Percentiles rank a stretch among this genome's conserved stretches.
Conservation (phyloP, 1,140 invertebrate species). For the Archivesica marissinica region DNA sequence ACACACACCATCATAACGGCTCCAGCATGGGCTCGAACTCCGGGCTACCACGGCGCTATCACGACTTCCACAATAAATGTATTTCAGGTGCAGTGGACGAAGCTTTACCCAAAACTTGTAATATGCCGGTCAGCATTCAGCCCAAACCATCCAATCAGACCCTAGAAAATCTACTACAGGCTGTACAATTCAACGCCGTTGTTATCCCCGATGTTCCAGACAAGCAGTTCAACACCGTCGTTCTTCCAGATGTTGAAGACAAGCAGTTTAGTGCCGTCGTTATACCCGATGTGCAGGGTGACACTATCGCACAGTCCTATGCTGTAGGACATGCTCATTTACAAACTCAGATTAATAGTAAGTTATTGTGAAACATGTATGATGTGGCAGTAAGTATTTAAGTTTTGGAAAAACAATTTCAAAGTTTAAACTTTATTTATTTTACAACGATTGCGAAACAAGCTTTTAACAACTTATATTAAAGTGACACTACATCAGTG, state of each 20-base stretch:
- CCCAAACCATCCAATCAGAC: slow-evolving; percentile 38
- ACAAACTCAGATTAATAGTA: not conserved
- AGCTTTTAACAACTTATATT: too few relatives aligned
- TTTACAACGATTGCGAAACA: too few relatives aligned
- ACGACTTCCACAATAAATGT: not conserved
- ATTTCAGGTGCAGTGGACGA: not conserved
- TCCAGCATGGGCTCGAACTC: too few relatives aligned
- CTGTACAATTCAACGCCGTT: slow-evolving; percentile 33
- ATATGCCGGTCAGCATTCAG: slow-evolving; percentile 10
- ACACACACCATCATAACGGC: too few relatives aligned
- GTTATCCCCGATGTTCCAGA: not conserved
- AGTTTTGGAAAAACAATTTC: too few relatives aligned
- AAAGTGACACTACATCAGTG: too few relatives aligned
- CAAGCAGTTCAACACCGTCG: too few relatives aligned
- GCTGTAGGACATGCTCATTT: not conserved
- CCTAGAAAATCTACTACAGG: slow-evolving; percentile 14
- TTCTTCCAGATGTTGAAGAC: too few relatives aligned
- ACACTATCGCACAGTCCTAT: not conserved
- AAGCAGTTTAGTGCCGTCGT: slow-evolving; percentile 4
- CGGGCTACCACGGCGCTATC: too few relatives aligned
- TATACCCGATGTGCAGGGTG: not conserved
- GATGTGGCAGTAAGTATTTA: too few relatives aligned
- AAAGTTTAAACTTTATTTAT: too few relatives aligned
- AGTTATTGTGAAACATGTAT: too few relatives aligned
- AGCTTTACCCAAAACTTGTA: not conserved